These are phyloP conservation scores for Vireo altiloquus DNA, from an alignment of 2,113 vertebrate species.

Conservation along the genomic window DNA sequence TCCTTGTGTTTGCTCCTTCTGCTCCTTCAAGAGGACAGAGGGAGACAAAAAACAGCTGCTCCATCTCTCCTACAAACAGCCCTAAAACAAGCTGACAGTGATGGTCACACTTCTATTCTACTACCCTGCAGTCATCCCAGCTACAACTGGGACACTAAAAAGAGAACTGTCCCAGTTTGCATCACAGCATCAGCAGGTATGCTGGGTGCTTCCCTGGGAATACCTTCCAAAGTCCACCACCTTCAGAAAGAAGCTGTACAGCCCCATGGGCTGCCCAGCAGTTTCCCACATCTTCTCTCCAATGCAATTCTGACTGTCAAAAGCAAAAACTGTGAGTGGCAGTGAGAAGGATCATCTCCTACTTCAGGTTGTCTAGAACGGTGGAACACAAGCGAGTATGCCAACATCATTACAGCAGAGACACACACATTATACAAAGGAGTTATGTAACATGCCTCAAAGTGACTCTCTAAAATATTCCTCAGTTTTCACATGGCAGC, in stretches of 20 bases:
- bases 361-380: accelerated
- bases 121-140: not conserved
- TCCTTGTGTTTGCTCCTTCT: not conserved
- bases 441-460: not conserved
- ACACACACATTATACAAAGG: not conserved
- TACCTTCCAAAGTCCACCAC: not conserved
- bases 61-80: not conserved
- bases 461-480: not conserved
- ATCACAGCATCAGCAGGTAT: not conserved
- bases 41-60: not conserved
- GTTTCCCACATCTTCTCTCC: not conserved
- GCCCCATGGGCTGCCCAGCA: not conserved
- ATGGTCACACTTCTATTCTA: not conserved
- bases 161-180: not conserved
- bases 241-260: not conserved
- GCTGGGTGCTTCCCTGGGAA: not conserved
- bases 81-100: not conserved
- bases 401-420: not conserved
- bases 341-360: not conserved
- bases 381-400: not conserved
- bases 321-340: not conserved
- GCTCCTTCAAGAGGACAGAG: not conserved
- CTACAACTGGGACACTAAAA: not conserved
- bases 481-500: not conserved
- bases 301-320: not conserved